Evolutionary conservation across 2,888 invertebrate species (phyloP).

Genomic region (Patella depressa): DNA sequence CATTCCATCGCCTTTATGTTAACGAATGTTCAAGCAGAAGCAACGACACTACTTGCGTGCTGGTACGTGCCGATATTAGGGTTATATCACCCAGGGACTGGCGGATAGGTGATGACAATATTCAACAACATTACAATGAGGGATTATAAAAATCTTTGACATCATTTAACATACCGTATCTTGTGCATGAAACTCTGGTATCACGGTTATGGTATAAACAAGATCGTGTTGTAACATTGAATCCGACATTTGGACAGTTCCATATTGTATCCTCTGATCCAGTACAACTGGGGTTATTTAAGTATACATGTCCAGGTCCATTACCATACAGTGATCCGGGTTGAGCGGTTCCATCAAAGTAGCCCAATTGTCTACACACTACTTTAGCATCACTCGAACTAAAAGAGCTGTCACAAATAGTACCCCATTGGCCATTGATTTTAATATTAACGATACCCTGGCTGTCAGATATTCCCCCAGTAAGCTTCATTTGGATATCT

Average conservation of each 20-base stretch:
- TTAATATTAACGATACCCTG: constrained; percentile 49
- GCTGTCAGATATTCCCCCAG: background rate
- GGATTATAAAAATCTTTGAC: no score
- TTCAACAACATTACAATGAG: no score
- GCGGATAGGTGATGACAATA: no score
- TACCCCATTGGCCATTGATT: constrained; percentile 50
- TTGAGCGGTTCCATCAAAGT: constrained; percentile 47
- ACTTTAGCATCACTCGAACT: constrained; percentile 47
- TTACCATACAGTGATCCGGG: constrained; percentile 43
- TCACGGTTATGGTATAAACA: constrained; percentile 47
- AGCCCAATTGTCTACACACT: constrained; percentile 50
- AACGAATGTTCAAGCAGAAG: no score
- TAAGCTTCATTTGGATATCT: no score
- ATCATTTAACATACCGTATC: constrained; percentile 38
- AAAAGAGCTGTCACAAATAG: constrained; percentile 51
- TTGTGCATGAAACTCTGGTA: constrained; percentile 54
- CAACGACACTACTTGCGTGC: no score
- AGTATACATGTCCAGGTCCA: constrained; percentile 48
- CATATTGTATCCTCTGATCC: constrained; percentile 53
- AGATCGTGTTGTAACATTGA: constrained; percentile 45
- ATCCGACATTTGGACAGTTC: constrained; percentile 48
- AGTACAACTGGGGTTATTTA: constrained; percentile 48
- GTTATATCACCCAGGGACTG: no score
- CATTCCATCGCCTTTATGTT: no score
- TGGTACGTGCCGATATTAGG: no score